Evolutionary conservation across 1,140 invertebrate genomes (phyloP).

Genomic region (Diorhabda sublineata): DNA sequence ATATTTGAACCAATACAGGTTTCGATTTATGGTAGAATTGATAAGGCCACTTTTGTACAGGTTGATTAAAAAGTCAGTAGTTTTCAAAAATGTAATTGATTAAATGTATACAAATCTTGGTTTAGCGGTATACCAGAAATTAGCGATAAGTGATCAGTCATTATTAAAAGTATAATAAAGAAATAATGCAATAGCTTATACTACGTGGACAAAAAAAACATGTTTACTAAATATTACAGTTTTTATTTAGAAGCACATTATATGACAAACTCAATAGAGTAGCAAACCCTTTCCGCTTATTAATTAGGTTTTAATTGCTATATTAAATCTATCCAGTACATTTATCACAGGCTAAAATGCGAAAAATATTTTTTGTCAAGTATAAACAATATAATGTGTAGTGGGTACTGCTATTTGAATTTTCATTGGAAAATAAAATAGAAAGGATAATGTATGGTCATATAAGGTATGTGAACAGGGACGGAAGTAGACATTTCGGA

Average conservation of each 20-base stretch:
- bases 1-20: too few relatives aligned
- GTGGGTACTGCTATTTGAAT: too few relatives aligned
- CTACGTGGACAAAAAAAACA: background rate
- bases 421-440: too few relatives aligned
- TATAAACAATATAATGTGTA: too few relatives aligned
- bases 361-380: background rate
- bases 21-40: too few relatives aligned
- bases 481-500: too few relatives aligned
- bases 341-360: slow-evolving; percentile 2
- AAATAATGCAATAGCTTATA: background rate
- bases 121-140: background rate
- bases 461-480: too few relatives aligned
- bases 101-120: background rate
- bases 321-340: background rate
- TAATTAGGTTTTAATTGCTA: background rate
- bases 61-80: too few relatives aligned
- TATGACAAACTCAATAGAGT: background rate
- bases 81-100: background rate
- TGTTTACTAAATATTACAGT: background rate
- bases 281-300: background rate
- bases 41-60: too few relatives aligned
- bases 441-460: too few relatives aligned
- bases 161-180: background rate
- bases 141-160: background rate
- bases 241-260: background rate